A percentile compares a stretch with the other conserved stretches of the same genome.
Evolutionary conservation across 2,113 vertebrate species (phyloP).

Genomic region (Emydocephalus ijimae): DNA sequence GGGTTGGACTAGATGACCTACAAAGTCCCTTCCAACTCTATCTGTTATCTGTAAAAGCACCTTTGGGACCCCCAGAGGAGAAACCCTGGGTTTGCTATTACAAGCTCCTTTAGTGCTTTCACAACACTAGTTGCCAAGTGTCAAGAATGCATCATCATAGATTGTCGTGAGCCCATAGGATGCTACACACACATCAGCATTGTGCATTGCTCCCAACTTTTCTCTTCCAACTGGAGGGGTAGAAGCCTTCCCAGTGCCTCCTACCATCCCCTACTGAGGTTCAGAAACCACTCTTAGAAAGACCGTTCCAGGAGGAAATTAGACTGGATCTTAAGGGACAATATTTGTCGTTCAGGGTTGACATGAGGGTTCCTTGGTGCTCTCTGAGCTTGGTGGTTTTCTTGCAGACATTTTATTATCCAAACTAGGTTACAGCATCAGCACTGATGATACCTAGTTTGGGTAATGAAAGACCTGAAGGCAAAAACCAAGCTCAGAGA

Average conservation of each 20-base stretch:
- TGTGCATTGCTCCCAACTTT: not conserved
- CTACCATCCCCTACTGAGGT: not conserved
- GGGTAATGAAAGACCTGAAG: not conserved
- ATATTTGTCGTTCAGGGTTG: not conserved
- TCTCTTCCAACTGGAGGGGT: not conserved
- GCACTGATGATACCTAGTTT: not conserved
- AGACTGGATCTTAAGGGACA: not conserved
- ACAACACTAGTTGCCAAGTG: not conserved
- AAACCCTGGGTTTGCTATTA: not conserved
- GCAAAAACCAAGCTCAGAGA: not conserved
- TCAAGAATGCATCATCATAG: not conserved
- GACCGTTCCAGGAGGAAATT: not conserved
- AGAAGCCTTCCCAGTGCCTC: not conserved
- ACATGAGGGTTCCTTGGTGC: not conserved
- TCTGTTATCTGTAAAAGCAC: too few relatives aligned
- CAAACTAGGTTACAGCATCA: not conserved
- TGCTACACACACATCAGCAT: not conserved
- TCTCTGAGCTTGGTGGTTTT: not conserved
- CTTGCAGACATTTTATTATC: not conserved
- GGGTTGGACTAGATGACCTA: too few relatives aligned
- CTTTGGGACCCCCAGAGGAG: too few relatives aligned
- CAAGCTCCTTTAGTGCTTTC: not conserved
- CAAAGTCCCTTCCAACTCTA: too few relatives aligned
- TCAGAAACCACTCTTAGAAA: not conserved
- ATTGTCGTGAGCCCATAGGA: not conserved